Base-by-base conservation (phyloP, 1,140 invertebrate species). In the Mesaphorura yosii region DNA sequence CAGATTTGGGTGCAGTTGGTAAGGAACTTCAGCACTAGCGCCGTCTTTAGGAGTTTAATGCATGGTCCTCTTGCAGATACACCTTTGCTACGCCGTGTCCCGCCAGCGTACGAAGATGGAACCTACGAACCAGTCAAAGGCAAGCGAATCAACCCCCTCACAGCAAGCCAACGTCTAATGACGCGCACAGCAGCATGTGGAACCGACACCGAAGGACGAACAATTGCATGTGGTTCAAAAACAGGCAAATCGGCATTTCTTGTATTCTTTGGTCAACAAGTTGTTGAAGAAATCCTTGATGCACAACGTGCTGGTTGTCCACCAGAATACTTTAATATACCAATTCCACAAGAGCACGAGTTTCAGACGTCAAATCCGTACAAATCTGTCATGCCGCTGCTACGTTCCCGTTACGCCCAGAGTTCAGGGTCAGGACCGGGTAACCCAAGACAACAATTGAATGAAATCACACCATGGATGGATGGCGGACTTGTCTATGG, bases 181-280 rank as follows among this genome's bases (percentile, higher is more conserved):
- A 57, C 59, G 46, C 5, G 59, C 17, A 31, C 4, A 2, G 27
- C 51, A 5, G 31, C 4, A 2, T 55, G 51, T 27, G 34, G 25
- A 2, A 20, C 37, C 1, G 19, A 26, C 31, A n/a, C n/a, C n/a
- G 3, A n/a, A 22, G 14, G 20, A 1, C 0, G 31, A 37, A 38
- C 42, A 29, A 38, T 44, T 3, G 56, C 54, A 19, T 63, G 62
- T 2, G 59, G 59, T 14, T 80, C 77, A n/a, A 68, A 63, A 53
- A 69, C 69, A 5, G 80, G 79, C 34, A 75, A 74, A 65, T 81
- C 78, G 38, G 78, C 77, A 2, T 69, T 84, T 25, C 70, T 81
- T 39, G 78, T 81, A 3, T 83, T 78, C 65, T 84, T 82, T 66
- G 79, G 79, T 44, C 76, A 79, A 63, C 77, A 80, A 66, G 69